Conservation (phyloP, 2,797 vertebrate genomes). For the Psittacula derbiana region DNA sequence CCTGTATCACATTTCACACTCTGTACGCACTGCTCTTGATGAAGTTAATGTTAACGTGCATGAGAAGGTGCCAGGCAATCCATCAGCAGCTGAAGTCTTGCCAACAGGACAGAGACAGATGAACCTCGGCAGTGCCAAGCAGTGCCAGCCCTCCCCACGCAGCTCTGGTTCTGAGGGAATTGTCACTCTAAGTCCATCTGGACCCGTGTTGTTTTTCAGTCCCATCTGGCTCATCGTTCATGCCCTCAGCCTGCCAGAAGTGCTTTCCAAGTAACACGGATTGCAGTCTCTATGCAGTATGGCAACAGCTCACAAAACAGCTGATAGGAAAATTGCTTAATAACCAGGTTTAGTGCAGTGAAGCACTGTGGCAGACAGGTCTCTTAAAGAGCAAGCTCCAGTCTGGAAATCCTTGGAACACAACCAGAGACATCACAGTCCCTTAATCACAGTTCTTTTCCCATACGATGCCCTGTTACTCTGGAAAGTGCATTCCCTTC, state of each 20-base stretch:
- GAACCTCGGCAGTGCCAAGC: neutral
- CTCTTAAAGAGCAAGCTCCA: neutral
- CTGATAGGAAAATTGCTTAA: neutral
- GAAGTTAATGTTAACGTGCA: neutral
- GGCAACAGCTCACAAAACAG: neutral
- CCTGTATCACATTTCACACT: neutral
- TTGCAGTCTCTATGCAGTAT: neutral
- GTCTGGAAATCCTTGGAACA: neutral
- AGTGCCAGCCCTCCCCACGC: neutral
- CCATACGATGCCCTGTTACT: neutral
- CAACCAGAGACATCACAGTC: neutral
- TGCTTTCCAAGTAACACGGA: neutral
- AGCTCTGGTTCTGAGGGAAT: fast-evolving
- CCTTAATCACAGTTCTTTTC: neutral
- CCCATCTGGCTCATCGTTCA: fast-evolving
- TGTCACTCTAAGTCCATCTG: fast-evolving
- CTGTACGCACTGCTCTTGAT: neutral
- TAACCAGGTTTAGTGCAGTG: neutral
- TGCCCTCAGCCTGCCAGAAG: neutral
- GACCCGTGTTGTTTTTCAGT: fast-evolving
- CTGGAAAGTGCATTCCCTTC: neutral
- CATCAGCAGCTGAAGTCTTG: neutral
- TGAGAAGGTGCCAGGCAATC: neutral
- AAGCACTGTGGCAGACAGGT: neutral
- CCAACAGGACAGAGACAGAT: constrained; percentile 5